phyloP scores from a whole-genome alignment of 2,797 vertebrate genomes.

The Strix occidentalis region DNA sequence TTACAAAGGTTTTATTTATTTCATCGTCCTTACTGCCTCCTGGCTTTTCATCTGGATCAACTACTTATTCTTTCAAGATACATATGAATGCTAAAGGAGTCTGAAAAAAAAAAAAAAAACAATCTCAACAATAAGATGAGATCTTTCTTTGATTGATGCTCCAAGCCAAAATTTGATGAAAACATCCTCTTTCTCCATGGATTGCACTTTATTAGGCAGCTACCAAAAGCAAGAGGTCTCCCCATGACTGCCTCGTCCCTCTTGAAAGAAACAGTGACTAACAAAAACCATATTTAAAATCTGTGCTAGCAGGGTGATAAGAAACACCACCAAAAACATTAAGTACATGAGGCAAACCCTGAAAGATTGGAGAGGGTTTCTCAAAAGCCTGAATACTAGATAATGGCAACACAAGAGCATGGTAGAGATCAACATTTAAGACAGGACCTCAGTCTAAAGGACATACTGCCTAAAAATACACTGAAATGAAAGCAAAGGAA shows the following conservation, averaged over 20 bases:
- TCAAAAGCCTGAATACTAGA: neutral
- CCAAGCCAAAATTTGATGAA: neutral
- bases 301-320: neutral
- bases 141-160: neutral
- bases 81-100: neutral
- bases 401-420: neutral
- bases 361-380: neutral
- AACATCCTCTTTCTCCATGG: neutral
- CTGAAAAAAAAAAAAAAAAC: neutral
- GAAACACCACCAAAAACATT: neutral
- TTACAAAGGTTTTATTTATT: neutral
- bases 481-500: neutral
- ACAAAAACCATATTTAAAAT: neutral
- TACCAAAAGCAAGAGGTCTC: neutral
- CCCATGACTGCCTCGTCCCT: neutral
- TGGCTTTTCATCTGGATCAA: neutral
- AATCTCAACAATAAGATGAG: neutral
- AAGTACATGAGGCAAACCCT: neutral
- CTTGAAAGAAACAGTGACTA: neutral
- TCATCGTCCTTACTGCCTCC: neutral
- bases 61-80: neutral
- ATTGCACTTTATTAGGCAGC: neutral
- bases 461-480: neutral
- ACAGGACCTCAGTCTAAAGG: neutral
- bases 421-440: neutral